Evolutionary conservation across 2,888 invertebrate species (phyloP).

Genomic region (Chesias legatella): DNA sequence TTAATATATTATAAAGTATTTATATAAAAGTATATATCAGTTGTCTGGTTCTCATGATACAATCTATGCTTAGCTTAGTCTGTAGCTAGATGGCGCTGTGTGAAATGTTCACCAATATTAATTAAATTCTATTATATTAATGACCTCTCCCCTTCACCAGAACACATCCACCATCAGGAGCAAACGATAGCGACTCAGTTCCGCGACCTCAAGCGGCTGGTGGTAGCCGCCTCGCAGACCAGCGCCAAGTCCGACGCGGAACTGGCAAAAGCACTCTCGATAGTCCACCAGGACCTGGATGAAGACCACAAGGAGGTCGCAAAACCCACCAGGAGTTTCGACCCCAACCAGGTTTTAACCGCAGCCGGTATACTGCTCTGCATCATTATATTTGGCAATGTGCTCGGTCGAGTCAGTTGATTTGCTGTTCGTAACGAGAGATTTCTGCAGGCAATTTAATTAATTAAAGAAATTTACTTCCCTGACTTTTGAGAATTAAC

Average conservation of each 20-base stretch:
- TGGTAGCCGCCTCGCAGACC: slow-evolving; percentile 54
- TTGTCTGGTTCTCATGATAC: too few relatives aligned
- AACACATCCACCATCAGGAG: slow-evolving; percentile 64
- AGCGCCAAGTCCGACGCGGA: slow-evolving; percentile 67
- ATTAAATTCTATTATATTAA: too few relatives aligned
- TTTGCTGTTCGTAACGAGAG: slow-evolving; percentile 17
- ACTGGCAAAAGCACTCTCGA: slow-evolving; percentile 57
- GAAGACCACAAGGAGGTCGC: slow-evolving; percentile 45
- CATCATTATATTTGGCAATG: slow-evolving; percentile 57
- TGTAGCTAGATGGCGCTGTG: too few relatives aligned
- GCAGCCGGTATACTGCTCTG: slow-evolving; percentile 59
- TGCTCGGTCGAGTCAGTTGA: slow-evolving; percentile 65
- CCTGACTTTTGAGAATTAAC: too few relatives aligned
- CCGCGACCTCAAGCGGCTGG: slow-evolving; percentile 55
- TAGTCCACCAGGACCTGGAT: slow-evolving; percentile 65
- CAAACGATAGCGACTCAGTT: slow-evolving; percentile 55
- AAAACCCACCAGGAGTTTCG: slow-evolving; percentile 35
- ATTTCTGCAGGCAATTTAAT: too few relatives aligned
- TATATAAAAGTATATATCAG: too few relatives aligned
- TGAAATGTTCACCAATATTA: too few relatives aligned
- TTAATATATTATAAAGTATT: too few relatives aligned
- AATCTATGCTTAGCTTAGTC: too few relatives aligned
- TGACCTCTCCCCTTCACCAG: too few relatives aligned
- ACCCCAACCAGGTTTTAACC: slow-evolving; percentile 59
- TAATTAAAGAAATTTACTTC: too few relatives aligned